Percentiles rank a stretch among this genome's conserved stretches.
phyloP scores from a whole-genome alignment of 2,113 vertebrate species.

The Onychostruthus taczanowskii region DNA sequence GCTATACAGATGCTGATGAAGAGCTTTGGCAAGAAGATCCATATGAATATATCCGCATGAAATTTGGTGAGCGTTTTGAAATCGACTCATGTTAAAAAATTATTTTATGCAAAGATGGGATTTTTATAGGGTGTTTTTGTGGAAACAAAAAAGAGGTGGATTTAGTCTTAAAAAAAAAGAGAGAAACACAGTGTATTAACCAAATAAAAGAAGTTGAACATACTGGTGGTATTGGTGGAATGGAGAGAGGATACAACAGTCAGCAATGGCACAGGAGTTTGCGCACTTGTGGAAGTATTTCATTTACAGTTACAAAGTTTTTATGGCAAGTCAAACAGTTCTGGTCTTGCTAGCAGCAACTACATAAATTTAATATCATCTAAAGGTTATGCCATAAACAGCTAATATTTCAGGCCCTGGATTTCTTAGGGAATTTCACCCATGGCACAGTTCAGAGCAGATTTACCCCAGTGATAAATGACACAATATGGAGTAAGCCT shows the following conservation, averaged over 20 bases:
- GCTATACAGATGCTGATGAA: conserved; percentile 98
- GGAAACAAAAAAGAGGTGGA: not conserved
- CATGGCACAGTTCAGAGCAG: not conserved
- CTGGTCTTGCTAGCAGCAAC: not conserved
- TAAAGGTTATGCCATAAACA: not conserved
- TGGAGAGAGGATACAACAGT: not conserved
- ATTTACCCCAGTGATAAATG: not conserved
- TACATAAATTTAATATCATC: not conserved
- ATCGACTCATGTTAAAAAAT: not conserved
- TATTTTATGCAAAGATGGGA: fast-evolving
- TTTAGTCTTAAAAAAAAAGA: not conserved
- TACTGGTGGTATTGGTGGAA: not conserved
- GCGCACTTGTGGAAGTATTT: not conserved
- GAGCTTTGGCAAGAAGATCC: conserved; percentile 99
- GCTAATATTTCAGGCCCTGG: not conserved
- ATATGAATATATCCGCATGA: conserved; percentile 99
- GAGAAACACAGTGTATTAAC: not conserved
- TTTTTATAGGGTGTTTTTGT: not conserved
- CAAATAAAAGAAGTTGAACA: not conserved
- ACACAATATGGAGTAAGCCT: not conserved
- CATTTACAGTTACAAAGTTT: not conserved
- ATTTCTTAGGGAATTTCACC: not conserved
- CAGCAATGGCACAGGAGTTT: not conserved
- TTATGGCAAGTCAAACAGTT: not conserved
- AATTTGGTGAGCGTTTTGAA: conserved; percentile 84